phyloP scores from a whole-genome alignment of 2,797 vertebrate species.

The Nyctalus aviator region DNA sequence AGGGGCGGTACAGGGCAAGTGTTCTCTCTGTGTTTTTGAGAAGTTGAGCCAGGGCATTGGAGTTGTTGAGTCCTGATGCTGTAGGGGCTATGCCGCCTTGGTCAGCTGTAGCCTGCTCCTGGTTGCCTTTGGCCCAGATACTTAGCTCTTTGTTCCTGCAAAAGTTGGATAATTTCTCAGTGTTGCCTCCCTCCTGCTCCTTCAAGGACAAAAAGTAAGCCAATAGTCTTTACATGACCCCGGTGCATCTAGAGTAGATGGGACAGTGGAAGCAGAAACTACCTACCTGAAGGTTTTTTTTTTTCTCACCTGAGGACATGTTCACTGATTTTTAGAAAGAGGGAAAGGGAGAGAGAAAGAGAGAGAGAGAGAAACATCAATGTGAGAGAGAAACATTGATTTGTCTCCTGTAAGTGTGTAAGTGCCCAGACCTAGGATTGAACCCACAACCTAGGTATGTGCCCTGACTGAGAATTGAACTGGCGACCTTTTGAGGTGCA shows the following conservation, averaged over 20 bases:
- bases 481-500: background rate
- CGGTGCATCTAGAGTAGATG: background rate
- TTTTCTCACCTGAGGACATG: background rate
- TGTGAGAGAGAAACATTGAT: background rate
- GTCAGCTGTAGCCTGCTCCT: background rate
- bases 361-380: too few relatives aligned
- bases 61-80: background rate
- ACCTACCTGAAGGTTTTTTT: background rate
- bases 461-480: background rate
- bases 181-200: constrained; percentile 45
- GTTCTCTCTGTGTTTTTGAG: background rate
- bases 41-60: background rate
- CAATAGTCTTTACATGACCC: background rate
- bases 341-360: too few relatives aligned
- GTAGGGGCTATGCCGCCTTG: background rate
- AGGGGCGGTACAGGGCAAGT: background rate
- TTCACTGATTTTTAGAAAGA: background rate
- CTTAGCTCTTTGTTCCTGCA: constrained; percentile 64
- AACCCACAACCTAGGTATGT: background rate
- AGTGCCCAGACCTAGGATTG: background rate
- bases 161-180: constrained; percentile 67
- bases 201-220: constrained; percentile 18
- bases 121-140: constrained; percentile 39
- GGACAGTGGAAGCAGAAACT: constrained; percentile 9
- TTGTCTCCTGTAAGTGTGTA: background rate